Evolutionary conservation across 2,797 vertebrate genomes (phyloP).

Genomic region (Tadarida brasiliensis): DNA sequence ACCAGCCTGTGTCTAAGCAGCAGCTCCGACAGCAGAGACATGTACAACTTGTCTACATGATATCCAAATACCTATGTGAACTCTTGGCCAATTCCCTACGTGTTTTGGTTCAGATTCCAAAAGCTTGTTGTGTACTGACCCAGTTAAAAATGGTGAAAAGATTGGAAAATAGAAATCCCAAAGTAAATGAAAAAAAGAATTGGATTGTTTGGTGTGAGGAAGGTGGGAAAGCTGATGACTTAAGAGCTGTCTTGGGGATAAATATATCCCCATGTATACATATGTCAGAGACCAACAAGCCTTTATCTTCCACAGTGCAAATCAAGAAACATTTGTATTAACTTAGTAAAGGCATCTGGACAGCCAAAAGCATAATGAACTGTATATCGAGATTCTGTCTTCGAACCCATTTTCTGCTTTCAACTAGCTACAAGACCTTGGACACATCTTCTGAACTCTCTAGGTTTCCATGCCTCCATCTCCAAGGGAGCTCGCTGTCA

Average conservation of each 20-base stretch:
- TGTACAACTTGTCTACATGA: not conserved
- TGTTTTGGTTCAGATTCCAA: not conserved
- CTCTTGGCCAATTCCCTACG: not conserved
- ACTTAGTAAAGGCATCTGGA: not conserved
- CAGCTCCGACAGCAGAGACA: not conserved
- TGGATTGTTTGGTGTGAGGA: not conserved
- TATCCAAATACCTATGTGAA: not conserved
- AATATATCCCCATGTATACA: no score
- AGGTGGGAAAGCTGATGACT: not conserved
- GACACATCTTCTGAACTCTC: not conserved
- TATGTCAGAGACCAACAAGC: not conserved
- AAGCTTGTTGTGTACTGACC: not conserved
- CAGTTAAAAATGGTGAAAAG: slow-evolving; percentile 16
- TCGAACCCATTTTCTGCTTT: not conserved
- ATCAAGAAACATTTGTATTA: not conserved
- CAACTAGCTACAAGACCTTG: not conserved
- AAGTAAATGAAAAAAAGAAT: not conserved
- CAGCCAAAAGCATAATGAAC: not conserved
- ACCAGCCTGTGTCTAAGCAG: not conserved
- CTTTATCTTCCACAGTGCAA: not conserved
- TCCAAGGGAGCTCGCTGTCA: not conserved
- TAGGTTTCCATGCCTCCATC: not conserved
- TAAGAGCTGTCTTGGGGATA: not conserved
- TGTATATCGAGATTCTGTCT: not conserved
- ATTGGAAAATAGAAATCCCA: not conserved